These are phyloP conservation scores for Tetranychus truncatus DNA, from an alignment of 2,888 invertebrate species.

Conservation along the genomic window DNA sequence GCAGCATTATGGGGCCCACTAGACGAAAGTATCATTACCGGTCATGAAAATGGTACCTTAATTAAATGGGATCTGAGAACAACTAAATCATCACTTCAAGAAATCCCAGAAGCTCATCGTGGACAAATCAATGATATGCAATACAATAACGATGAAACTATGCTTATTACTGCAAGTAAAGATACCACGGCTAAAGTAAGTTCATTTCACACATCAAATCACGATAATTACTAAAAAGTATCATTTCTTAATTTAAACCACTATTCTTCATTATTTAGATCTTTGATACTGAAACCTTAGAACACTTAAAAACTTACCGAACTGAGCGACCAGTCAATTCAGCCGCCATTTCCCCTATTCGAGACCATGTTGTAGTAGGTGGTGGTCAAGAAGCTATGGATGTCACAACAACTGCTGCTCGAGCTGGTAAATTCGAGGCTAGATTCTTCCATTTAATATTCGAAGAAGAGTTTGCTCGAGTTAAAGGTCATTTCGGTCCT, in stretches of 20 bases:
- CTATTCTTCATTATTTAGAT: conserved; percentile 32
- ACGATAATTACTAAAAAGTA: neutral
- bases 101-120: conserved; percentile 55
- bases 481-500: conserved; percentile 99
- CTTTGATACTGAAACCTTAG: conserved; percentile 69
- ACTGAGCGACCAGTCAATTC: conserved; percentile 96
- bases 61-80: conserved; percentile 80
- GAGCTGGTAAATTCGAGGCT: conserved; percentile 90
- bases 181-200: conserved; percentile 71
- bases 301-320: conserved; percentile 80
- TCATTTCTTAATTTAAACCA: conserved; percentile 29
- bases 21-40: conserved; percentile 75
- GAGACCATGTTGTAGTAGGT: conserved; percentile 89
- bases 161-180: conserved; percentile 92
- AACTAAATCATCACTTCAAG: conserved; percentile 61
- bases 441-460: conserved; percentile 83
- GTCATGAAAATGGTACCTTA: conserved; percentile 83
- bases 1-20: conserved; percentile 82
- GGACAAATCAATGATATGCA: conserved; percentile 90
- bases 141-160: conserved; percentile 69
- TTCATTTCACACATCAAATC: neutral
- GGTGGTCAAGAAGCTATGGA: conserved; percentile 99
- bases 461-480: conserved; percentile 85
- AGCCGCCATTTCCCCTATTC: conserved; percentile 82
- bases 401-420: conserved; percentile 80